Percentiles rank a stretch among this genome's conserved stretches.
Conservation (phyloP, 2,888 invertebrate genomes). For the Acleris emargana region DNA sequence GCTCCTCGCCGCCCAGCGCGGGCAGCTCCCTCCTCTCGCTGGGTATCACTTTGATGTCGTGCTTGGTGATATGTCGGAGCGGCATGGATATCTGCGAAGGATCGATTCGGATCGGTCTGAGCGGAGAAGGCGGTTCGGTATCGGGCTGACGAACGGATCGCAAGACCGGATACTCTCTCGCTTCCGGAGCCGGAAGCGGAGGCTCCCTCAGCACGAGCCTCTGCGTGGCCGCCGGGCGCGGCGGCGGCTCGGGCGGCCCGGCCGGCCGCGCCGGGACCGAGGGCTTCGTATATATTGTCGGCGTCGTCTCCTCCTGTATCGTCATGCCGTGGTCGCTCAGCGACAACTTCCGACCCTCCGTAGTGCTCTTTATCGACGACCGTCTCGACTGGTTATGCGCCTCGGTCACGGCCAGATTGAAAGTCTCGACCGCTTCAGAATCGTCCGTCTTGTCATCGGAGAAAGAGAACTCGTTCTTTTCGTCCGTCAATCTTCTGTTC, state of each 20-base stretch:
- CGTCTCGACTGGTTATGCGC: slow-evolving; percentile 9
- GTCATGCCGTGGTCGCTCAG: slow-evolving; percentile 32
- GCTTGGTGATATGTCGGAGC: slow-evolving; percentile 67
- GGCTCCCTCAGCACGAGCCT: slow-evolving; percentile 39
- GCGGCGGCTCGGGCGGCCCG: slow-evolving; percentile 53
- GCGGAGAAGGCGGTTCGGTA: slow-evolving; percentile 45
- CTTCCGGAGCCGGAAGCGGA: slow-evolving; percentile 31
- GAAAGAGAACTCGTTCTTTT: slow-evolving; percentile 41
- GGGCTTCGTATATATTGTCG: not conserved
- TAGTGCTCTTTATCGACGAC: slow-evolving; percentile 22
- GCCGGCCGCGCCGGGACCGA: slow-evolving; percentile 25
- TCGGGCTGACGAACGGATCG: slow-evolving; percentile 47
- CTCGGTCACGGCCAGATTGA: slow-evolving; percentile 38
- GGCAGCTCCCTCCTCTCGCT: slow-evolving; percentile 59
- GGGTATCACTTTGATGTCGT: slow-evolving; percentile 67
- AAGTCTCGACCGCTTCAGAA: slow-evolving; percentile 39
- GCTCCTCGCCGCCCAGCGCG: slow-evolving; percentile 56
- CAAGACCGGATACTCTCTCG: slow-evolving; percentile 46
- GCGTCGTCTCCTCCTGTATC: slow-evolving; percentile 1
- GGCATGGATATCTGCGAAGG: slow-evolving; percentile 59
- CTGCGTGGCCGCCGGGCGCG: slow-evolving; percentile 51
- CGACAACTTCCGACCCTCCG: slow-evolving; percentile 7
- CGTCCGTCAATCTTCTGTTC: slow-evolving; percentile 42
- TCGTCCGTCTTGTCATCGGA: slow-evolving; percentile 40
- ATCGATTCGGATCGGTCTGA: slow-evolving; percentile 49